Base-by-base conservation (phyloP, 2,888 invertebrate species). In the Oeneis ivallda region DNA sequence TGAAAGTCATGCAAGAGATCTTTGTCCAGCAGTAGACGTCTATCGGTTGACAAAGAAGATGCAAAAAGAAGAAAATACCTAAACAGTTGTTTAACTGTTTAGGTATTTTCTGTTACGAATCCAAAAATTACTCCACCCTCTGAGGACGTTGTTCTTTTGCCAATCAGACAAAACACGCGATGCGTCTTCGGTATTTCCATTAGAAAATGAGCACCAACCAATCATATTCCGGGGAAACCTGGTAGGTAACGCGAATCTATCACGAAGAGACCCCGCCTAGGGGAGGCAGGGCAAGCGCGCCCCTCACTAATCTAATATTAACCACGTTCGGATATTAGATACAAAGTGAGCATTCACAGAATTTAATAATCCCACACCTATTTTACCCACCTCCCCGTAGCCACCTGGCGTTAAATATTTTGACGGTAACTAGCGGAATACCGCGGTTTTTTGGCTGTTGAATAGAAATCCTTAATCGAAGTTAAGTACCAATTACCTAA, bases 311-410 rank as follows among this genome's bases (percentile, higher is more conserved):
- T 92, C 90, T 88, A 92, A 92, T 92, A 92, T 91, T 92, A 89
- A 92, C 89, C 87, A 88, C 90, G 88, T 89, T 88, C 89, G 84
- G 85, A 91, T 90, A 92, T 90, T 92, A 90, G 89, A 91, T 89
- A 92, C 91, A 91, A 90, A 90, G 87, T 90, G 91, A 90, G 82
- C 90, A 92, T 90, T 91, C 90, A 87, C 87, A 85, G 89, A 91
- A 91, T 91, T 92, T 90, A 90, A 91, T 91, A 91, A 92, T 88
- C 89, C 83, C 85, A 80, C 85, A 80, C 82, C 80, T 80, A 70
- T 66, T 74, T 66, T 17, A 50, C 50, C 57, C 62, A 72, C 69
- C 65, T 32, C 34, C 45, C 58, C 56, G 3, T 9, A 17, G 11
- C 41, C 41, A 11, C 11, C 56, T 41, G 13, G 9, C n/a, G 37